Evolutionary conservation across 2,888 invertebrate species (phyloP), one percentile per base, ranked within the genome.

Genomic region (Spodoptera littoralis): DNA sequence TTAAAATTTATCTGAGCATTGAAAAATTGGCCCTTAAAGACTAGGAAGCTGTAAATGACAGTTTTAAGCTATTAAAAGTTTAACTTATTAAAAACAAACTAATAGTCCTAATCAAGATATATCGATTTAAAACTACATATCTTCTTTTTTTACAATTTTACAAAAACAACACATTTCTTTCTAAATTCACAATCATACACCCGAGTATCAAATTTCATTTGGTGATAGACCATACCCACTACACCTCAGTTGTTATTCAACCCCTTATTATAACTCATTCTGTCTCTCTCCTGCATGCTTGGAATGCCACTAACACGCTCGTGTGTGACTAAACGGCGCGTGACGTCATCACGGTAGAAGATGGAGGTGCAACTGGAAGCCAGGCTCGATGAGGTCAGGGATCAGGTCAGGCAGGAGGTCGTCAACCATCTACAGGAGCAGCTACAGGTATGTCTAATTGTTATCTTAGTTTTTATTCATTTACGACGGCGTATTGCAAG

Each of bases 381-480:
- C 76, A 81, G 87, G 24, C 62, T 88, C n/a, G 86, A 89, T 13
- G 84, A 85, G 69, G 85, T 84, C 5, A 79, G 86, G 22, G 85
- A 95, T 55, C 89, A 96, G 84, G 97, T 96, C 69, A 95, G 96
- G 77, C 95, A 95, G 82, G 97, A 97, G 85, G 96, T 97, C 78
- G 95, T 96, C 71, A 95, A 95, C 73, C 96, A 96, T 77, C 92
- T 97, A 78, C 97, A 96, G 89, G 96, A 96, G 63, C 96, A 97
- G 86, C 96, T 97, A 81, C 96, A 97, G 96, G 97, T 97, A 95
- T 90, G 93, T 83, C 8, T 9, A 13, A 8, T 22, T 12, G 24
- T 51, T 9, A 36, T 43, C 12, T 27, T 41, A 8, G 9, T 22
- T 42, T 30, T 18, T n/a, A n/a, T 47, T 55, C 12, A 30, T 8